A percentile compares a stretch with the other conserved stretches of the same genome.
phyloP scores from a whole-genome alignment of 2,797 vertebrate species.

The Diceros bicornis region DNA sequence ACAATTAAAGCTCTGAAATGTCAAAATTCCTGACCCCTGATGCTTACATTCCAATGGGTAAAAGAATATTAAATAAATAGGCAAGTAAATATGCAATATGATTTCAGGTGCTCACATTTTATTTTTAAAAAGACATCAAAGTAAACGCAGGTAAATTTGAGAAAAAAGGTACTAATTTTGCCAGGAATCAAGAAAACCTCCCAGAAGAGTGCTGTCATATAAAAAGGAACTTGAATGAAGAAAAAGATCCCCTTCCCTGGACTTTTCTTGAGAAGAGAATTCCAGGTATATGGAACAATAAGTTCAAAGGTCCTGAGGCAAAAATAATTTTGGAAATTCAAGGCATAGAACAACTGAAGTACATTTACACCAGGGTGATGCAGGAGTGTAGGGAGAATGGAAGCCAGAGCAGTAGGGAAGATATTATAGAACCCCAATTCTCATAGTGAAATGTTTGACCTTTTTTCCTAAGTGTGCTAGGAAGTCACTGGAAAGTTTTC shows the following conservation, averaged over 20 bases:
- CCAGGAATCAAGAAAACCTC: background rate
- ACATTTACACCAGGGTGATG: background rate
- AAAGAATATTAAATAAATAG: background rate
- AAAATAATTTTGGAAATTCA: background rate
- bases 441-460: background rate
- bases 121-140: background rate
- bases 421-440: conserved; percentile 12
- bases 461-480: background rate
- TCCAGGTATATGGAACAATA: background rate
- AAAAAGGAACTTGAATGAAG: background rate
- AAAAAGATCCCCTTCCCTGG: background rate
- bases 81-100: background rate
- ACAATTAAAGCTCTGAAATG: background rate
- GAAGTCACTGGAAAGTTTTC: background rate
- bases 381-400: too few relatives aligned
- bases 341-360: background rate
- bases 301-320: background rate
- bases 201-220: background rate
- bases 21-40: background rate
- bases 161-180: fast-evolving
- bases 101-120: background rate
- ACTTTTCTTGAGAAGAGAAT: background rate
- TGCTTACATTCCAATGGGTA: background rate
- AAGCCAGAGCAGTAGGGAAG: background rate
- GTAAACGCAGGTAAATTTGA: background rate